Percentiles rank a stretch among this genome's conserved stretches.
phyloP scores from a whole-genome alignment of 2,888 invertebrate genomes.

The Nipponacmea schrenckii region DNA sequence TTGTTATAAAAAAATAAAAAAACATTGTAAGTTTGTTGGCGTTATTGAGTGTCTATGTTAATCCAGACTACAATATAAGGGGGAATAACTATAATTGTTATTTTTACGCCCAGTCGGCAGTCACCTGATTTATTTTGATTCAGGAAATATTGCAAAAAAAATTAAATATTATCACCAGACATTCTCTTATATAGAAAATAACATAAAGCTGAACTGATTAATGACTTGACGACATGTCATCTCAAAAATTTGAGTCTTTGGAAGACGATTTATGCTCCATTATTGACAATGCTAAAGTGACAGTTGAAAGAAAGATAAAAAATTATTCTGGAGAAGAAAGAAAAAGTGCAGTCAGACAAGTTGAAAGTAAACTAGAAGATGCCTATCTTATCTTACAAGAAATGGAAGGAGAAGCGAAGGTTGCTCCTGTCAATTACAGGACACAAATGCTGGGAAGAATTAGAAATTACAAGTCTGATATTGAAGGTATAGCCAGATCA shows the following conservation, averaged over 20 bases:
- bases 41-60: no score
- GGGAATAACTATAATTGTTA: neutral
- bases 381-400: constrained; percentile 62
- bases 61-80: neutral
- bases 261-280: constrained; percentile 63
- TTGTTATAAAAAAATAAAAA: no score
- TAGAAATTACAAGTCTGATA: constrained; percentile 51
- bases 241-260: constrained; percentile 66
- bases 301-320: constrained; percentile 41
- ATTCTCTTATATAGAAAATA: no score
- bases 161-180: no score
- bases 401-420: constrained; percentile 67
- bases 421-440: constrained; percentile 60
- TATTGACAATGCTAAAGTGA: constrained; percentile 49
- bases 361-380: constrained; percentile 56
- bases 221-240: constrained; percentile 55
- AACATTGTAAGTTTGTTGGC: no score
- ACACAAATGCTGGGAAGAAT: constrained; percentile 59
- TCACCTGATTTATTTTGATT: neutral
- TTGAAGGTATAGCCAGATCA: constrained; percentile 47
- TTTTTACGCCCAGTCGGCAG: constrained; percentile 3
- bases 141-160: no score
- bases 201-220: no score
- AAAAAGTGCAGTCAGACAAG: constrained; percentile 54
- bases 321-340: constrained; percentile 57